phyloP scores from a whole-genome alignment of 2,888 invertebrate genomes.

The Cantharis rustica region DNA sequence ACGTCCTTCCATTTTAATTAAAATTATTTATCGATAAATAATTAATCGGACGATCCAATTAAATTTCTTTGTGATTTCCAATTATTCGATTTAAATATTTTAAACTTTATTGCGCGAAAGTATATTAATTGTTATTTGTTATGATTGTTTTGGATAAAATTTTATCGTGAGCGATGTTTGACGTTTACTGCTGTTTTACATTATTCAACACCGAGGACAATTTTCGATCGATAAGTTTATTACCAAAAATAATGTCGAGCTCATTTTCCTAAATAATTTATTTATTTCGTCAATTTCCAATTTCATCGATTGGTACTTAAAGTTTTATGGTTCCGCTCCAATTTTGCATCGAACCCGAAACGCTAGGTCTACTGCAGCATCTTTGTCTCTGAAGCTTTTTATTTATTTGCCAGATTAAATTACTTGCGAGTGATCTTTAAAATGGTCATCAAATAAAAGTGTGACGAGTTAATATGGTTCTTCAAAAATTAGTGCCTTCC shows the following conservation, averaged over 20 bases:
- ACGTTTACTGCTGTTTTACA: neutral
- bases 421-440: neutral
- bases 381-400: neutral
- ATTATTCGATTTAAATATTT: neutral
- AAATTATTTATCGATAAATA: neutral
- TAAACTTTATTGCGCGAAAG: neutral
- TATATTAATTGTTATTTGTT: too few species aligned
- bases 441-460: slow-evolving; percentile 11
- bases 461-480: slow-evolving; percentile 48
- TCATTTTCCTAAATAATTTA: neutral
- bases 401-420: neutral
- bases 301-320: neutral
- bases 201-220: neutral
- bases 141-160: neutral
- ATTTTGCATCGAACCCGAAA: neutral
- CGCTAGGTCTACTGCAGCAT: neutral
- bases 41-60: neutral
- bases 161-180: neutral
- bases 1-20: neutral
- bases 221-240: neutral
- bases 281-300: neutral
- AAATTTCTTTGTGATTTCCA: neutral
- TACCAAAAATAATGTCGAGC: neutral
- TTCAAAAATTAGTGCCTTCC: slow-evolving; percentile 52
- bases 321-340: neutral